A percentile compares a stretch with the other conserved stretches of the same genome.
These are phyloP conservation scores for Porites evermanni DNA, from an alignment of 92 coral and sea anemone species.

Conservation along the genomic window DNA sequence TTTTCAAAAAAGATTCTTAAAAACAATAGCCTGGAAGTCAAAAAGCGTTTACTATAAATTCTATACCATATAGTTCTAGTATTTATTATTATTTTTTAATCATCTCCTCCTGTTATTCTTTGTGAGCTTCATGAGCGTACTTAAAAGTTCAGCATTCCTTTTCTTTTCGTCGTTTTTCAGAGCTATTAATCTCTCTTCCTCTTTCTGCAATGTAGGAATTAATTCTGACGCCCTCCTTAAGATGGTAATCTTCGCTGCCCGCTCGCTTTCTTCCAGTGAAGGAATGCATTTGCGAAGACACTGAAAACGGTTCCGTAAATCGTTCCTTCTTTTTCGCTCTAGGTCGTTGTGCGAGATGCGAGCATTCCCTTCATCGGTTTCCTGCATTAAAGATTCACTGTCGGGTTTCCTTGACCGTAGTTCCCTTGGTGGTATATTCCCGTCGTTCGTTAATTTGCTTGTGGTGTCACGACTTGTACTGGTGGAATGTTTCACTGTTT, in stretches of 20 bases:
- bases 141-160: slow-evolving; percentile 66
- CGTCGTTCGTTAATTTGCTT: not conserved
- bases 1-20: no score
- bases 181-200: slow-evolving; percentile 58
- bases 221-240: slow-evolving; percentile 73
- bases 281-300: slow-evolving; percentile 75
- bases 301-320: slow-evolving; percentile 78
- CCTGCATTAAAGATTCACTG: slow-evolving; percentile 50
- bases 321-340: slow-evolving; percentile 83
- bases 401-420: slow-evolving; percentile 19
- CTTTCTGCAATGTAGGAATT: slow-evolving; percentile 59
- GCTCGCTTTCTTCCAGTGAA: slow-evolving; percentile 57
- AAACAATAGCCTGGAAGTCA: no score
- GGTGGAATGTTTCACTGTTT: slow-evolving; percentile 18
- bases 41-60: no score
- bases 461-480: slow-evolving; percentile 17
- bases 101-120: slow-evolving; percentile 37
- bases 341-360: slow-evolving; percentile 83
- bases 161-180: slow-evolving; percentile 65
- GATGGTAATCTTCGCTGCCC: slow-evolving; percentile 85
- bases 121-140: slow-evolving; percentile 64
- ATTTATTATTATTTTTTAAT: not conserved
- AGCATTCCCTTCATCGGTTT: slow-evolving; percentile 58
- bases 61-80: no score
- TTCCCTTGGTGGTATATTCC: slow-evolving; percentile 28